A percentile compares a stretch with the other conserved stretches of the same genome.
These are phyloP conservation scores for Diaphora mendica DNA, from an alignment of 2,888 invertebrate genomes.

Conservation along the genomic window DNA sequence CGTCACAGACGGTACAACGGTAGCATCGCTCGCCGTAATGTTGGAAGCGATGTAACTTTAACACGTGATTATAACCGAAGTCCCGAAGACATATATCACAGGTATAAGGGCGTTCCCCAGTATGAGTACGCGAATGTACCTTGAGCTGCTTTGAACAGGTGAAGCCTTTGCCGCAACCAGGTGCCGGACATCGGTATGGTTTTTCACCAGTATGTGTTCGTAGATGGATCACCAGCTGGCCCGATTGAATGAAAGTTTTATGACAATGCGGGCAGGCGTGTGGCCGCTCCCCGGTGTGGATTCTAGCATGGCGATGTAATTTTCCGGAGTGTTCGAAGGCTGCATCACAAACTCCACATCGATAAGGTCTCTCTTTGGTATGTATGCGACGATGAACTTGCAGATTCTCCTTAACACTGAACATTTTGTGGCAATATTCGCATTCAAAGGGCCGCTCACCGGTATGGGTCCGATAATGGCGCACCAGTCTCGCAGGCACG, in stretches of 20 bases:
- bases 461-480: constrained; percentile 96
- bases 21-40: constrained; percentile 97
- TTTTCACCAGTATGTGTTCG: constrained; percentile 96
- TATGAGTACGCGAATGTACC: constrained; percentile 96
- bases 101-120: constrained; percentile 96
- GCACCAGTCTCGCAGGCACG: constrained; percentile 93
- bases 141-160: constrained; percentile 97
- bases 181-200: constrained; percentile 92
- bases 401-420: constrained; percentile 96
- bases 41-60: constrained; percentile 95
- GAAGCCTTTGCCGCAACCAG: constrained; percentile 95
- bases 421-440: constrained; percentile 96
- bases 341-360: constrained; percentile 94
- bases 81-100: constrained; percentile 96
- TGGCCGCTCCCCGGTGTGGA: constrained; percentile 96
- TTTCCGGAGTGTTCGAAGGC: constrained; percentile 97
- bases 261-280: constrained; percentile 95
- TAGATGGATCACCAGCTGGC: constrained; percentile 96
- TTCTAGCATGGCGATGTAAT: constrained; percentile 95
- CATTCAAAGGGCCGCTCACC: constrained; percentile 96
- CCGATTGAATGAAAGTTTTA: constrained; percentile 96
- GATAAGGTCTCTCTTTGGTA: constrained; percentile 96
- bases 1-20: constrained; percentile 96
- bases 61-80: constrained; percentile 96
- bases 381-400: constrained; percentile 96